Evolutionary conservation across 2,888 invertebrate genomes (phyloP), one percentile per base, ranked within the genome.

Genomic region (Scaptomyza cyrtandrae): DNA sequence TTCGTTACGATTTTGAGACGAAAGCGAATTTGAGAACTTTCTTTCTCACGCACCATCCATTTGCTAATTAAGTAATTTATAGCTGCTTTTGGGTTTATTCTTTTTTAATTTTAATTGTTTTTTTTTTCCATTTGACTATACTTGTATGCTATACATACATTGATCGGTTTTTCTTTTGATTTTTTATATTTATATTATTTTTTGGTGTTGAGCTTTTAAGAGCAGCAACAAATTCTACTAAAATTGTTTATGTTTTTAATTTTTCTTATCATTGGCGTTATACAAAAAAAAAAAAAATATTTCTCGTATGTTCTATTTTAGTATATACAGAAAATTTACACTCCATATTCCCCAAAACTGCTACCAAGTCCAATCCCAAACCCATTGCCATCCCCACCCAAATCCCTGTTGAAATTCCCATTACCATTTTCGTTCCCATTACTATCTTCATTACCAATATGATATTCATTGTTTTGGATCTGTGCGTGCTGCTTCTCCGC

Each of bases 221-320:
- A 70, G 50, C 72, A 69, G 64, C 64, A 83, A 86, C 68, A 74
- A 86, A 80, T 83, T 83, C 86, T 76, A 83, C 83, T 83, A 83
- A 71, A 75, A 60, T n/a, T 45, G 27, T 7, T 7, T 13, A 63
- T 58, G 19, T 5, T 46, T 11, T 57, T n/a, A 14, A 29, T 7
- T 46, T 14, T 50, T 13, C 16, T 48, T 45, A 60, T 61, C n/a
- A 39, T 65, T 60, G 27, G 31, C 52, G 58, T 44, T 19, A 5
- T 33, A 74, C 71, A 73, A 58, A 49, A 50, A 44, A 24, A 73
- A 71, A 58, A 49, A 50, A 44, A 24, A 69, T 45, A 33, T 49
- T 16, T 59, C 9, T 45, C 48, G 24, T 61, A 58, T 35, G 56
- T 24, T 27, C 58, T 64, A 80, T 52, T 49, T 49, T 58, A 24